Conservation (phyloP, 2,888 invertebrate genomes). For the Dascillus cervinus region DNA sequence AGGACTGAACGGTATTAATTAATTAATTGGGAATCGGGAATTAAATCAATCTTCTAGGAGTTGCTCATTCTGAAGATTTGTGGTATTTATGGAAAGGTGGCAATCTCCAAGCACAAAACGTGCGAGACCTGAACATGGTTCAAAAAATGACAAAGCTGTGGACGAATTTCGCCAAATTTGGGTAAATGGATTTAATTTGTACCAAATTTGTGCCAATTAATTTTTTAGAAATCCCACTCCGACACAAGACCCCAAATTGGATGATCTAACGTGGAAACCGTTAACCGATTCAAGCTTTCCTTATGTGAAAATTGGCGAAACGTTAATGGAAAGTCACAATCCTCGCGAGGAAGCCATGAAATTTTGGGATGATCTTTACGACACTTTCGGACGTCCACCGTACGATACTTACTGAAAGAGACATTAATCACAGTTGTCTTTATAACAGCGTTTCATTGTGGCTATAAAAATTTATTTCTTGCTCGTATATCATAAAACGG, state of each 20-base stretch:
- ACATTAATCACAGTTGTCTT: no score
- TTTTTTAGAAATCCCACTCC: conserved; percentile 24
- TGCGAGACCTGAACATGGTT: no score
- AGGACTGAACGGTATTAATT: no score
- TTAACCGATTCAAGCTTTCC: conserved; percentile 15
- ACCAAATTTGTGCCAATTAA: conserved; percentile 1
- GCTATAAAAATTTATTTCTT: no score
- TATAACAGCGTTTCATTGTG: no score
- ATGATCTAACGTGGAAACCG: conserved; percentile 23
- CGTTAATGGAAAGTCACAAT: conserved; percentile 18
- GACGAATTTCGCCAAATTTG: conserved; percentile 3
- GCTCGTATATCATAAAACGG: no score
- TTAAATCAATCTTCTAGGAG: neutral
- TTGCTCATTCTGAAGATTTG: neutral
- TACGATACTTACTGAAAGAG: no score
- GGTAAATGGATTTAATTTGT: neutral
- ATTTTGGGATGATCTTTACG: conserved; percentile 28
- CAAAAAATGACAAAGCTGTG: conserved; percentile 1
- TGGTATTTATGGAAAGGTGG: no score
- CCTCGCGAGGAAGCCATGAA: conserved; percentile 21
- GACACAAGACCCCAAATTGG: conserved; percentile 13
- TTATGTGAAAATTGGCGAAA: conserved; percentile 23
- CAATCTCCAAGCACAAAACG: no score
- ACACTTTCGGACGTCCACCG: no score
- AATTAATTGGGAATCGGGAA: no score